phyloP scores from a whole-genome alignment of 2,113 vertebrate species.

The Delphinapterus leucas region DNA sequence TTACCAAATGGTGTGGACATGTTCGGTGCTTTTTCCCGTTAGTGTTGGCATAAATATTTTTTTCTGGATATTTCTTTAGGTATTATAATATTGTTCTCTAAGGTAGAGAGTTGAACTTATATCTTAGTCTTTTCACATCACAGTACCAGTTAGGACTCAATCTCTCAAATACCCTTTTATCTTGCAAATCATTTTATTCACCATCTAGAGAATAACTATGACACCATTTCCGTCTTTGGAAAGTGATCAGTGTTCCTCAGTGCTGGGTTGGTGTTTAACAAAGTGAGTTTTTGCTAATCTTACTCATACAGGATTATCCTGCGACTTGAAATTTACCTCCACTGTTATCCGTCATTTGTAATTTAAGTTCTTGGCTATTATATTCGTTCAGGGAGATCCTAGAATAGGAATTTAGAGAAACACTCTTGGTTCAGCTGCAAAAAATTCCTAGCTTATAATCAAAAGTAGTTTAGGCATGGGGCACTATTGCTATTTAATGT shows the following conservation, averaged over 20 bases:
- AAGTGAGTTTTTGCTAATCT: background rate
- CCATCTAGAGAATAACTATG: background rate
- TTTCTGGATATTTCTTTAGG: background rate
- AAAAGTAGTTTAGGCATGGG: background rate
- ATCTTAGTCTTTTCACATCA: background rate
- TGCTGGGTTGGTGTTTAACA: background rate
- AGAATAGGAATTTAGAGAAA: slow-evolving; percentile 12
- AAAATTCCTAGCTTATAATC: background rate
- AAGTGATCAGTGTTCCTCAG: background rate
- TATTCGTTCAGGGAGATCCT: background rate
- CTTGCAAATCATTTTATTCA: background rate
- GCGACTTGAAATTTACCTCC: background rate
- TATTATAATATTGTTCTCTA: background rate
- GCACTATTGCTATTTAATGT: background rate
- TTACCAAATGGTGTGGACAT: background rate
- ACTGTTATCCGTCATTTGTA: background rate
- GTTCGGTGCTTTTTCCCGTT: background rate
- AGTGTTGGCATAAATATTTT: background rate
- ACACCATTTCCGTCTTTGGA: background rate
- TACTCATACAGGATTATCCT: background rate
- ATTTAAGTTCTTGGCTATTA: background rate
- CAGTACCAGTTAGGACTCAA: background rate
- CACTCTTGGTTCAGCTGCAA: background rate
- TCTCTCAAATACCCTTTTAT: background rate
- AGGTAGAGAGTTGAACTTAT: background rate